Evolutionary conservation across 2,888 invertebrate genomes (phyloP), one percentile per base, ranked within the genome.

Genomic region (Macaria notata): DNA sequence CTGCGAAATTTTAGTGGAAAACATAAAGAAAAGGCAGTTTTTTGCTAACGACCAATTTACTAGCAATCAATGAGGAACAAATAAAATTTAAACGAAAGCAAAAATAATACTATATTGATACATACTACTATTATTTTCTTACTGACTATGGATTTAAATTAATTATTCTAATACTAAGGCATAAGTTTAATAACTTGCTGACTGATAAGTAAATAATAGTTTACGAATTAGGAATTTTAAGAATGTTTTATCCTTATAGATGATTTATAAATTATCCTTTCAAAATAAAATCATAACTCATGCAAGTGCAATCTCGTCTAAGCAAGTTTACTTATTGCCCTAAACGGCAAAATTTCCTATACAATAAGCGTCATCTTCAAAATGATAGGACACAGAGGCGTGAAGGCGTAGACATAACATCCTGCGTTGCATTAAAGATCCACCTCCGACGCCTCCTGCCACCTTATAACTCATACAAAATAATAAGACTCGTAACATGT

Each of bases 401-500:
- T n/a, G 36, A 43, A 50, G 8, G 50, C 7, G 45, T 46, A 46
- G 31, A 38, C 31, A 50, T 47, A 45, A 49, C 39, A 53, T 49
- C 52, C 38, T 38, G 38, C 45, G 46, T 39, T 47, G 50, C 54
- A 54, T 45, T 19, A 43, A 45, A 44, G n/a, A 9, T 49, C 38
- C 39, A 54, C 62, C 61, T 63, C 49, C 46, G 61, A 54, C 68
- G 63, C 65, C 65, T 65, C 65, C 65, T 60, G 61, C 46, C 49
- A 59, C 62, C 62, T 64, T 59, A 19, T 1, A 19, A 19, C 19
- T 19, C 19, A 19, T 19, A 19, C 19, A 19, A 19, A 19, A 19
- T 19, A 19, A 19, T 19, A 19, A 19, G 2, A 19, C 19, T 19
- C 2, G 19, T 19, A 2, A 19, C 19, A 1, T 1, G 19, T 2